phyloP scores from a whole-genome alignment of 2,888 invertebrate genomes.

The Aquatica leii region DNA sequence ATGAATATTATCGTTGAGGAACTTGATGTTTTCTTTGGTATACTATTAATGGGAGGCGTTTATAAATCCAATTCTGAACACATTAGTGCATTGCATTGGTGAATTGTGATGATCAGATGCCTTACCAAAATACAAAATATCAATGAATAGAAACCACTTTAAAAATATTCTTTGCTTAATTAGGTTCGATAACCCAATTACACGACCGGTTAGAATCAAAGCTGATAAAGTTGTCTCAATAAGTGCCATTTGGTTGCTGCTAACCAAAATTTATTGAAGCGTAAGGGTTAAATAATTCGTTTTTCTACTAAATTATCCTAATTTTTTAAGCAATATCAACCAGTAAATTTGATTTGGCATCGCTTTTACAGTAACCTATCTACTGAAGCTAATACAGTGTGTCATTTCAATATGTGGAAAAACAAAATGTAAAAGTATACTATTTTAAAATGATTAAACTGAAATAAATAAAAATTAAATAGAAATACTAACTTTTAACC shows the following conservation, averaged over 20 bases:
- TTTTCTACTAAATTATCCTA: too few species aligned
- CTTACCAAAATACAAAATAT: slow-evolving; percentile 19
- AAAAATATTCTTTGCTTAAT: slow-evolving; percentile 19
- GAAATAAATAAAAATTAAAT: too few species aligned
- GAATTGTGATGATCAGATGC: slow-evolving; percentile 15
- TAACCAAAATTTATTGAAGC: slow-evolving; percentile 18
- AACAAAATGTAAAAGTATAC: too few species aligned
- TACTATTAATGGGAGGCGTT: slow-evolving; percentile 14
- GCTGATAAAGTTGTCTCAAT: slow-evolving; percentile 25
- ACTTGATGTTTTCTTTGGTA: slow-evolving; percentile 9
- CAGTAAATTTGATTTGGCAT: too few species aligned
- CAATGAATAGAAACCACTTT: slow-evolving; percentile 19
- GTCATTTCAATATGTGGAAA: too few species aligned
- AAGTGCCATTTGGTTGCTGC: slow-evolving; percentile 22
- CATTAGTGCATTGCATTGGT: too few species aligned
- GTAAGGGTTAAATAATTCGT: too few species aligned
- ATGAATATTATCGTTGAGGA: background rate
- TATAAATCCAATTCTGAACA: slow-evolving; percentile 15
- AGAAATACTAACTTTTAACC: too few species aligned
- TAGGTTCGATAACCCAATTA: slow-evolving; percentile 20
- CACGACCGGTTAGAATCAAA: slow-evolving; percentile 16
- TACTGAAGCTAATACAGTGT: too few species aligned
- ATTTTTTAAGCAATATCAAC: too few species aligned
- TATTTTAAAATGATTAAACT: too few species aligned
- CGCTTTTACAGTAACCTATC: too few species aligned